These are phyloP conservation scores for Sepioteuthis lessoniana DNA, from an alignment of 2,888 invertebrate species.

Conservation along the genomic window DNA sequence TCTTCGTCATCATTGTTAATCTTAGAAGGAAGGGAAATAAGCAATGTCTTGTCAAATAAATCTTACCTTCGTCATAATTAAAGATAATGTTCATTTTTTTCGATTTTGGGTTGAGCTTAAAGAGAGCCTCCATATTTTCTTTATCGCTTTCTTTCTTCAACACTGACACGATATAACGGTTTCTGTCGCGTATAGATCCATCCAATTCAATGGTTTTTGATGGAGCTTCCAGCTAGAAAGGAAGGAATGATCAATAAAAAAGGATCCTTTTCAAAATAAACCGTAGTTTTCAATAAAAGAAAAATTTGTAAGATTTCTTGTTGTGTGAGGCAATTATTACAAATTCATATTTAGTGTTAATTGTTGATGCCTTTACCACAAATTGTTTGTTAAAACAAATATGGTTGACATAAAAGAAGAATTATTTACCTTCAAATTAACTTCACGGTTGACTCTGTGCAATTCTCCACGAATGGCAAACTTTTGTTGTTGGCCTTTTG, in stretches of 20 bases:
- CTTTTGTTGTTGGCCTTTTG: too few relatives aligned
- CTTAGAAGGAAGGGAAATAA: too few relatives aligned
- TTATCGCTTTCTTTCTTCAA: neutral
- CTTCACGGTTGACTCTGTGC: too few relatives aligned
- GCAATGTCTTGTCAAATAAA: neutral
- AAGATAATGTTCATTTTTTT: constrained; percentile 11
- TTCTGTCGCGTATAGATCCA: neutral
- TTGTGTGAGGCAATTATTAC: too few relatives aligned
- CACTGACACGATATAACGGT: neutral
- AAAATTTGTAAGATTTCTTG: neutral
- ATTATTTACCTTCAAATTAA: neutral
- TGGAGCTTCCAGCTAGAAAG: neutral
- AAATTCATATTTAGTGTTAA: too few relatives aligned
- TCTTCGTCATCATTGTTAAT: too few relatives aligned
- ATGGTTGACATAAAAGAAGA: neutral
- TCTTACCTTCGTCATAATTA: neutral
- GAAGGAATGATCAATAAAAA: neutral
- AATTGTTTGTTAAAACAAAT: neutral
- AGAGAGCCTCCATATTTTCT: neutral
- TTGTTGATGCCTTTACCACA: neutral
- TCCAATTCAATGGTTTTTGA: neutral
- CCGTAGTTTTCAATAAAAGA: neutral
- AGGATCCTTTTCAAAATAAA: neutral
- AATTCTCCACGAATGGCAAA: too few relatives aligned
- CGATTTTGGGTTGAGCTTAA: neutral